Percentiles rank a stretch among this genome's conserved stretches.
phyloP scores from a whole-genome alignment of 2,113 vertebrate genomes.

The Ciconia maguari region DNA sequence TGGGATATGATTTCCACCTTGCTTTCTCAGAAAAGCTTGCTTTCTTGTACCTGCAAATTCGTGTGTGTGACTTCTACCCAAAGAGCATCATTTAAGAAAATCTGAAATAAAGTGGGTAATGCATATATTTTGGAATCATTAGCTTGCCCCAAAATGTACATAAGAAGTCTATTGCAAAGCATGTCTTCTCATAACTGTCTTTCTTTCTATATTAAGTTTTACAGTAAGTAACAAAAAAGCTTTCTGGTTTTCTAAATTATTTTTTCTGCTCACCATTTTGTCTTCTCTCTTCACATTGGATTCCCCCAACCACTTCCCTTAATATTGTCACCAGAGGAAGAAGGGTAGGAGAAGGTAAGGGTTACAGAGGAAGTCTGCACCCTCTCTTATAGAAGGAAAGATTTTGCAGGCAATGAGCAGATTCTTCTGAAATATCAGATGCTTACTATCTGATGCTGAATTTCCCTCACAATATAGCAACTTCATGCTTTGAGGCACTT shows the following conservation, averaged over 20 bases:
- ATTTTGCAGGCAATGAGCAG: background rate
- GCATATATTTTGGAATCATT: background rate
- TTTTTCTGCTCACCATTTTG: background rate
- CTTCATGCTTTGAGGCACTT: background rate
- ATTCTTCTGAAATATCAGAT: background rate
- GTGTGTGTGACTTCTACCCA: background rate
- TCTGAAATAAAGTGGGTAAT: background rate
- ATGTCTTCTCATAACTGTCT: background rate
- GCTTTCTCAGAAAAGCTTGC: background rate
- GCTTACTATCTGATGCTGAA: background rate
- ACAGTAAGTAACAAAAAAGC: background rate
- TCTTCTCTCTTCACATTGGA: background rate
- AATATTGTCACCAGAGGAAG: background rate
- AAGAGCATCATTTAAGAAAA: background rate
- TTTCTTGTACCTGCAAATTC: background rate
- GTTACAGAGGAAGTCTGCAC: background rate
- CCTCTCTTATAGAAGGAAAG: background rate
- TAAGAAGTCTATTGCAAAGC: background rate
- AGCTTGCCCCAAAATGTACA: background rate
- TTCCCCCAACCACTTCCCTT: background rate
- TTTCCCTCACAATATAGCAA: background rate
- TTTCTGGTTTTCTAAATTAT: background rate
- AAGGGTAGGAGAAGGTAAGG: background rate
- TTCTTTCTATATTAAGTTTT: background rate
- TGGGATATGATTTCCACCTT: background rate